Evolutionary conservation across 2,888 invertebrate species (phyloP), one percentile per base, ranked within the genome.

Genomic region (Stegana nigrithorax): DNA sequence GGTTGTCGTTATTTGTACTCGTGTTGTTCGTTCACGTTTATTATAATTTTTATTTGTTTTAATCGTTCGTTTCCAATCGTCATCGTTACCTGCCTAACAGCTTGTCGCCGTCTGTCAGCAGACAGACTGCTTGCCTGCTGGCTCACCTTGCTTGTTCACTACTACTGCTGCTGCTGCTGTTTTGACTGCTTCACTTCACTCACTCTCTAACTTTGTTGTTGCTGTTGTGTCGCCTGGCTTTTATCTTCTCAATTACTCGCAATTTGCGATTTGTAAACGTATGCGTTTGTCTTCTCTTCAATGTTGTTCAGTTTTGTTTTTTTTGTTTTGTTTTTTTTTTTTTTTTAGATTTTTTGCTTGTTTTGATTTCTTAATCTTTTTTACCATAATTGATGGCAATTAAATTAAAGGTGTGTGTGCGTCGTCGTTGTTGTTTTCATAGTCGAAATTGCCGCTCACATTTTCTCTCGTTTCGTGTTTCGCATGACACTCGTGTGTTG

Each of bases 361-460:
- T 80, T 81, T 80, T 80, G 75, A 79, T 79, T 80, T 80, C 80
- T 79, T 80, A 78, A 81, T 79, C 76, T 75, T 78, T 59, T 81
- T 81, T 73, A 74, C 73, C 81, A 72, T 78, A 78, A 77, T 80
- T 77, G 80, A 78, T 77, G 77, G 76, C 80, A 80, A 77, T 77
- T 77, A 80, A 80, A 73, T 73, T 70, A 76, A 77, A 76, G 80
- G 77, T 77, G 71, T 79, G 75, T 70, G 73, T 68, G 74, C 74
- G 74, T 67, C 67, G 67, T 69, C 67, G 47, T 47, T 44, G 56
- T n/a, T 36, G 12, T 19, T 3, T 19, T 26, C 25, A 17, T 39
- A 14, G 27, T 27, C 12, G 27, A n/a, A n/a, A n/a, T n/a, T n/a
- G n/a, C n/a, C n/a, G n/a, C n/a, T n/a, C n/a, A n/a, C n/a, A n/a